Evolutionary conservation across 2,888 invertebrate genomes (phyloP).

Genomic region (Himalopsyche anomala): DNA sequence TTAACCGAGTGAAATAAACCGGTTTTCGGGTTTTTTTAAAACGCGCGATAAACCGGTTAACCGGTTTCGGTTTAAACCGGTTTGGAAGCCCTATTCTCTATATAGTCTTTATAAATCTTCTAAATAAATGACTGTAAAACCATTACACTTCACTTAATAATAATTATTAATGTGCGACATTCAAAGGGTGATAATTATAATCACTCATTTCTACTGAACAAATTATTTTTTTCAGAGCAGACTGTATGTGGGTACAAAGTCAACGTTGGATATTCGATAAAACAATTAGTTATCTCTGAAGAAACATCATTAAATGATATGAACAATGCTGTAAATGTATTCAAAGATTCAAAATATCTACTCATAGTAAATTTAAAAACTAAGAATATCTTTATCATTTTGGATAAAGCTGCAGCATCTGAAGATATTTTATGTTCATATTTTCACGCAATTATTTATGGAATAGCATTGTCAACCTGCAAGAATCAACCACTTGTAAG

Average conservation of each 20-base stretch:
- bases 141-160: no score
- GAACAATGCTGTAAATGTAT: constrained; percentile 72
- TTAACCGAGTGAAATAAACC: no score
- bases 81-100: no score
- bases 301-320: constrained; percentile 69
- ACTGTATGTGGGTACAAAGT: constrained; percentile 80
- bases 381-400: constrained; percentile 76
- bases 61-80: no score
- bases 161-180: no score
- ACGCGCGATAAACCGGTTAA: no score
- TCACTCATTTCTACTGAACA: not conserved
- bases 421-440: constrained; percentile 81
- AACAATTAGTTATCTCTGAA: constrained; percentile 68
- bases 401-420: constrained; percentile 75
- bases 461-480: constrained; percentile 68
- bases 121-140: no score
- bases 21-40: no score
- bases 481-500: constrained; percentile 41
- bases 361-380: constrained; percentile 74
- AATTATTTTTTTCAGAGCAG: constrained; percentile 73
- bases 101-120: no score
- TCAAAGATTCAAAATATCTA: constrained; percentile 76
- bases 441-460: constrained; percentile 82
- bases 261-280: constrained; percentile 78
- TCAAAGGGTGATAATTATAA: no score